Evolutionary conservation across 1,140 invertebrate species (phyloP).

Genomic region (Pissodes strobi): DNA sequence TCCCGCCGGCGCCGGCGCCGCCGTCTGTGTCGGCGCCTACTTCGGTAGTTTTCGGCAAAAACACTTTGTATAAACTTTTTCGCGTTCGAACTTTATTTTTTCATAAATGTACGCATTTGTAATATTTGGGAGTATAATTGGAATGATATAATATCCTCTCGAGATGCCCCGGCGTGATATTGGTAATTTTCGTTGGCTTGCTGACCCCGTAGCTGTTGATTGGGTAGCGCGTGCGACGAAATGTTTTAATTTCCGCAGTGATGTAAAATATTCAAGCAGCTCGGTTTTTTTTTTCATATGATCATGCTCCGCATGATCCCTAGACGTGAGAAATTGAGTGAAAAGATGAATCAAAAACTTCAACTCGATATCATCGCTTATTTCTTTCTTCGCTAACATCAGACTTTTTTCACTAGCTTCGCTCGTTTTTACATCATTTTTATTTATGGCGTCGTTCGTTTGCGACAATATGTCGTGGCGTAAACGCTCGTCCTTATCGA

Average conservation of each 20-base stretch:
- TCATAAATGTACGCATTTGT: slow-evolving; percentile 4
- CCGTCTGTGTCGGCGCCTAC: not conserved
- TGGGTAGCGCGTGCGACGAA: no score
- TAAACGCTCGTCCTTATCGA: not conserved
- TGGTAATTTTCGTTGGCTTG: no score
- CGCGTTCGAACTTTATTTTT: not conserved
- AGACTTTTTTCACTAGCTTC: not conserved
- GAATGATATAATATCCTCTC: not conserved
- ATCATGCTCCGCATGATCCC: not conserved
- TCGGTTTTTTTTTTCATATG: not conserved
- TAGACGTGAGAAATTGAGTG: not conserved
- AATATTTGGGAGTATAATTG: not conserved
- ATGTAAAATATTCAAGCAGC: no score
- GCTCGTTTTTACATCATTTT: not conserved
- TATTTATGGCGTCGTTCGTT: not conserved
- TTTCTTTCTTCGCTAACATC: not conserved
- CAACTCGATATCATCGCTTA: not conserved
- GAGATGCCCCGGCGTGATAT: not conserved
- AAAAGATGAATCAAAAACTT: not conserved
- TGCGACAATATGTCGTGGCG: not conserved
- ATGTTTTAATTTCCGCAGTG: not conserved
- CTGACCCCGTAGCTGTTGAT: no score
- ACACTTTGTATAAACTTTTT: not conserved
- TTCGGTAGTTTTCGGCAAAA: not conserved
- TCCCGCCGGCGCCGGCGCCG: not conserved